Evolutionary conservation across 2,113 vertebrate species (phyloP).

Genomic region (Pachyramphus minor): DNA sequence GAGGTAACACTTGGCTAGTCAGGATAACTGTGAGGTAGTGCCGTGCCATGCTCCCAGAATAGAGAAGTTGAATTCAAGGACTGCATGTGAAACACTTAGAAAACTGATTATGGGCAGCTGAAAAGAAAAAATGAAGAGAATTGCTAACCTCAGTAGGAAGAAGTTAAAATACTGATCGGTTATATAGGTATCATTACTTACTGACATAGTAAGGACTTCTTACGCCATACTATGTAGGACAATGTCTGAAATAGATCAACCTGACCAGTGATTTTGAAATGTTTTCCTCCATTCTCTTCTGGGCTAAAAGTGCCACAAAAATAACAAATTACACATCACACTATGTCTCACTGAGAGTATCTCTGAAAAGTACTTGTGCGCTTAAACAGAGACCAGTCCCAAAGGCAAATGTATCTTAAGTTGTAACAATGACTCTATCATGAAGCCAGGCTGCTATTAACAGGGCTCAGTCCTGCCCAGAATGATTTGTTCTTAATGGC

Average conservation of each 20-base stretch:
- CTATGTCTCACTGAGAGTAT: not conserved
- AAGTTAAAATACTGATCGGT: not conserved
- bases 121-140: not conserved
- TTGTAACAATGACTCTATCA: not conserved
- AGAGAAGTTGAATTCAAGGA: not conserved
- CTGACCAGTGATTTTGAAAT: not conserved
- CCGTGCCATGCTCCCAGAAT: not conserved
- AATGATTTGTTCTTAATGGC: not conserved
- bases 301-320: not conserved
- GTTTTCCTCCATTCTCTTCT: not conserved
- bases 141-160: accelerated
- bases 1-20: not conserved
- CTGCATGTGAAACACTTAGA: not conserved
- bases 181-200: not conserved
- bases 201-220: not conserved
- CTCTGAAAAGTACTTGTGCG: not conserved
- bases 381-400: not conserved
- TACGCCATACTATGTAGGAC: not conserved
- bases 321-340: not conserved
- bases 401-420: not conserved
- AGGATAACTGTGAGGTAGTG: not conserved
- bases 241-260: not conserved
- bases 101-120: not conserved
- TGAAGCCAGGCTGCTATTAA: not conserved
- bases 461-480: not conserved